Percentiles rank a stretch among this genome's conserved stretches.
phyloP scores from a whole-genome alignment of 2,113 vertebrate genomes.

The Athene cunicularia region DNA sequence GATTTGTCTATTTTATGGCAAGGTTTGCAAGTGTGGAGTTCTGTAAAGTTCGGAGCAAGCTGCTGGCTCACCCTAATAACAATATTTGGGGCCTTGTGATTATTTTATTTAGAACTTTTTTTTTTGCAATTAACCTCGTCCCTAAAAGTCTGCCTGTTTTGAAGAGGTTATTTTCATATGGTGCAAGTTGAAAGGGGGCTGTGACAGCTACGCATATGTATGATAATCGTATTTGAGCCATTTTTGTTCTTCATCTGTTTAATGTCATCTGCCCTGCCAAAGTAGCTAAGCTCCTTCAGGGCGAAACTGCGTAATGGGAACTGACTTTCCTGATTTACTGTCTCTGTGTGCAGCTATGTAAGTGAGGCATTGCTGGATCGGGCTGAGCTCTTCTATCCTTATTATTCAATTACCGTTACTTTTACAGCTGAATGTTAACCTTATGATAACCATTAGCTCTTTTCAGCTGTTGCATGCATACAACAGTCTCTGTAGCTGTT shows the following conservation, averaged over 20 bases:
- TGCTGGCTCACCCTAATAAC: background rate
- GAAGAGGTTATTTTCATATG: constrained; percentile 56
- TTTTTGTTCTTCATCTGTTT: constrained; percentile 65
- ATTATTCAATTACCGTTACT: background rate
- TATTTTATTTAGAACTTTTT: constrained; percentile 25
- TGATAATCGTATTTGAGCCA: constrained; percentile 32
- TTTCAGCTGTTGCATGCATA: background rate
- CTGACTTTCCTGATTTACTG: constrained; percentile 24
- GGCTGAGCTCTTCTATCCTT: background rate
- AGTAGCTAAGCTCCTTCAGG: constrained; percentile 48
- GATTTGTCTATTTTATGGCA: background rate
- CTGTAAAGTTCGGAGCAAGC: background rate
- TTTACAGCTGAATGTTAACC: background rate
- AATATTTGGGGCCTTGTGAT: background rate
- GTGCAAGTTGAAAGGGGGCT: constrained; percentile 5
- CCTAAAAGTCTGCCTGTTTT: constrained; percentile 33
- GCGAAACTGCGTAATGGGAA: constrained; percentile 13
- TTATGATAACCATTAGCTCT: background rate
- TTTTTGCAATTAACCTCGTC: constrained; percentile 34
- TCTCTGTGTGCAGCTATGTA: background rate
- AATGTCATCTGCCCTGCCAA: constrained; percentile 55
- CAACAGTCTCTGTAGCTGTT: background rate
- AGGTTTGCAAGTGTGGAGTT: background rate
- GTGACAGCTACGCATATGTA: background rate
- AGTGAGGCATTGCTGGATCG: background rate